phyloP scores from a whole-genome alignment of 1,140 invertebrate genomes.

The Heterodera carotae region DNA sequence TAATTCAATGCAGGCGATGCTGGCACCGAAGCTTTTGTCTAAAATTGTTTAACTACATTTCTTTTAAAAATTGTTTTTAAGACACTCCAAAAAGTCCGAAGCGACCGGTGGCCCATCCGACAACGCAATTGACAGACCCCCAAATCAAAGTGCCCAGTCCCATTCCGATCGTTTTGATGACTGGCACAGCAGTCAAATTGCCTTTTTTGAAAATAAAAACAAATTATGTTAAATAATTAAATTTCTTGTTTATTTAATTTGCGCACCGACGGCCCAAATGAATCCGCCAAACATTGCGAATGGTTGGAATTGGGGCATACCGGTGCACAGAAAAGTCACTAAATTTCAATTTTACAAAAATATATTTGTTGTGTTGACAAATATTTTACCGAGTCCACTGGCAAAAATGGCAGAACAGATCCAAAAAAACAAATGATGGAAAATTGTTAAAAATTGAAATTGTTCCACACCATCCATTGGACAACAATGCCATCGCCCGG shows the following conservation, averaged over 20 bases:
- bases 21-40: conserved; percentile 56
- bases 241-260: neutral
- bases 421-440: neutral
- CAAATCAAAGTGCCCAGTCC: conserved; percentile 61
- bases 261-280: conserved; percentile 47
- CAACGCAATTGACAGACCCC: conserved; percentile 35
- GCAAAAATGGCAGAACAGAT: conserved; percentile 26
- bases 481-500: conserved; percentile 52
- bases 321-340: conserved; percentile 26
- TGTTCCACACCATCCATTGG: conserved; percentile 39
- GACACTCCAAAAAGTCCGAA: conserved; percentile 67
- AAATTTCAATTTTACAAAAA: neutral
- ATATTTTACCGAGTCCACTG: conserved; percentile 13
- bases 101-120: conserved; percentile 68
- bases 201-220: conserved; percentile 24
- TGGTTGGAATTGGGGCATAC: conserved; percentile 50
- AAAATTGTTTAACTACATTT: neutral
- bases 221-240: conserved; percentile 29
- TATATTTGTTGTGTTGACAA: neutral
- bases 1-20: conserved; percentile 64
- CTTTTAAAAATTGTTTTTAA: conserved; percentile 12
- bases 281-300: conserved; percentile 51
- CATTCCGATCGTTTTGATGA: conserved; percentile 56
- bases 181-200: conserved; percentile 54
- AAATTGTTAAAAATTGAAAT: neutral